These are phyloP conservation scores for Distichodus sexfasciatus DNA, from an alignment of 2,797 vertebrate genomes.

Conservation along the genomic window DNA sequence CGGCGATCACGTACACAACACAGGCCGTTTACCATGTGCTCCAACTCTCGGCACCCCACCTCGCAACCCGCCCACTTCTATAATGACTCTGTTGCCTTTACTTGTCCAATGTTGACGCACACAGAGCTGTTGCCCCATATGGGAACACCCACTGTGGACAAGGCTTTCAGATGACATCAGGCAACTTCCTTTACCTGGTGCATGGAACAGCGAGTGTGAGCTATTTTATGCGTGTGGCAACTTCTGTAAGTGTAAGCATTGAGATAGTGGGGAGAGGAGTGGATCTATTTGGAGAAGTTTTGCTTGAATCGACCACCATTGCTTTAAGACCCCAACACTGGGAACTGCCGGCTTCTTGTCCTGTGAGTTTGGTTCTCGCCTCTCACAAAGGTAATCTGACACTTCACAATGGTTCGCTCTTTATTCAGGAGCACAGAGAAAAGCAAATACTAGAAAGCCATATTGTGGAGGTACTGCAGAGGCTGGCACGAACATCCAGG, in stretches of 20 bases:
- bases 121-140: slow-evolving; percentile 46
- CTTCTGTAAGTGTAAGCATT: too few species aligned
- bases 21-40: slow-evolving; percentile 9
- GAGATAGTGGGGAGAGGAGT: slow-evolving; percentile 2
- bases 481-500: not conserved
- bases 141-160: slow-evolving; percentile 57
- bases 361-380: slow-evolving; percentile 11
- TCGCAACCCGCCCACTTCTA: slow-evolving; percentile 37
- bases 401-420: not conserved
- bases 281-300: not conserved
- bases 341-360: slow-evolving; percentile 28
- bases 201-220: slow-evolving; percentile 1
- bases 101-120: slow-evolving; percentile 52
- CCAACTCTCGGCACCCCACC: slow-evolving; percentile 29
- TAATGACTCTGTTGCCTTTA: slow-evolving; percentile 48
- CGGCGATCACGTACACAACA: not conserved
- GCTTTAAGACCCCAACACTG: not conserved
- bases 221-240: not conserved
- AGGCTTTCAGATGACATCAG: slow-evolving; percentile 56
- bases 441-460: not conserved
- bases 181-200: slow-evolving; percentile 49
- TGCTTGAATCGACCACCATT: slow-evolving; percentile 6
- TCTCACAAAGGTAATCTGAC: slow-evolving; percentile 42
- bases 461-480: not conserved
- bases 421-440: not conserved